phyloP scores from a whole-genome alignment of 1,140 invertebrate genomes.

The Zaprionus ornatus region DNA sequence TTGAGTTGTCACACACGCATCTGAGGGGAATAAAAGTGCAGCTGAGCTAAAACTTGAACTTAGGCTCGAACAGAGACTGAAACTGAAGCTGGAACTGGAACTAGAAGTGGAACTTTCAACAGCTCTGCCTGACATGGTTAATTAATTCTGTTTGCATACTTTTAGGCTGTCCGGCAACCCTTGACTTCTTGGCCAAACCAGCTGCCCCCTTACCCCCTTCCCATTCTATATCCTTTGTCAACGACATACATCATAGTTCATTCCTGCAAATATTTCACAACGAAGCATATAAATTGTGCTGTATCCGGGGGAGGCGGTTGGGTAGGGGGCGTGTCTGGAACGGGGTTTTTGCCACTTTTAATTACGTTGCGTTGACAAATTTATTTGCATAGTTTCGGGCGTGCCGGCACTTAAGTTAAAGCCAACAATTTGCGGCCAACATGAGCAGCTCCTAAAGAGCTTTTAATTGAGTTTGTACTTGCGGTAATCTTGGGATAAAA shows the following conservation, averaged over 20 bases:
- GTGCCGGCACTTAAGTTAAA: constrained; percentile 27
- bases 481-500: constrained; percentile 6
- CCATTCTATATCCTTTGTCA: neutral
- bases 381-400: constrained; percentile 54
- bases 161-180: constrained; percentile 42
- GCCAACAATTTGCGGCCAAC: constrained; percentile 49
- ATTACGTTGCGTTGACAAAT: constrained; percentile 60
- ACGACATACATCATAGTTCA: constrained; percentile 30
- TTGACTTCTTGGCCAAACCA: constrained; percentile 23
- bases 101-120: constrained; percentile 34
- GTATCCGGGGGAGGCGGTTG: neutral
- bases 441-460: constrained; percentile 37
- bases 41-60: constrained; percentile 6
- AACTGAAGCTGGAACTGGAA: constrained; percentile 29
- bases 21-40: constrained; percentile 14
- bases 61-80: constrained; percentile 4
- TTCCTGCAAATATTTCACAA: constrained; percentile 30
- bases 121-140: constrained; percentile 51
- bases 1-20: constrained; percentile 43
- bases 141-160: constrained; percentile 65
- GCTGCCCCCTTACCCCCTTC: neutral
- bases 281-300: constrained; percentile 38
- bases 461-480: constrained; percentile 51
- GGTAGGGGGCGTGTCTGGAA: neutral
- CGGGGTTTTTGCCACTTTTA: constrained; percentile 46